Evolutionary conservation across 2,888 invertebrate species (phyloP), one percentile per base, ranked within the genome.

Genomic region (Leptopilina myrica): DNA sequence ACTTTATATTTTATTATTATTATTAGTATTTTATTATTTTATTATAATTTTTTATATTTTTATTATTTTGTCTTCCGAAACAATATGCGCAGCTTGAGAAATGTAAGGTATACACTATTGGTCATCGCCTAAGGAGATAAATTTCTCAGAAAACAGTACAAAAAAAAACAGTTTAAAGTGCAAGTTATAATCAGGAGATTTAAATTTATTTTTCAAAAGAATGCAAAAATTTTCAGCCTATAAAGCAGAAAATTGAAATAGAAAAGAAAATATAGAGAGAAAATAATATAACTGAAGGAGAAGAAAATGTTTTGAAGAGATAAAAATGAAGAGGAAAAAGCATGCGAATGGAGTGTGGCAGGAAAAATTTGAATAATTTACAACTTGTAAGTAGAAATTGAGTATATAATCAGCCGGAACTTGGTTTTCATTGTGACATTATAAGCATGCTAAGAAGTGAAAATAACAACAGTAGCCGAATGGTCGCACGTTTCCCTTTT

Each of bases 321-420:
- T 56, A 15, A 75, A 67, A 73, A 33, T 33, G 12, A 26, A 8
- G 73, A 40, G 73, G 53, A 73, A 33, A 33, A 56, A 56, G 59
- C 56, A 65, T 77, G 12, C 43, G 26, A 43, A 40, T 11, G 53
- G n/a, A 26, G 26, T 33, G 49, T 62, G 56, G 81, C 78, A 83
- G 76, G 80, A 80, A 73, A 20, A 53, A 73, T 78, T 84, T 79
- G 80, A 85, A 85, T 89, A 90, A 89, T 90, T 90, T 90, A 90
- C 85, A 86, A 81, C 88, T 86, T 81, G 86, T 87, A 87, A 89
- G 90, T 88, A 89, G 86, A 75, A 83, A 81, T 78, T 8, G 86
- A 89, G 86, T 84, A 79, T 2, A 33, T 86, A 88, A 90, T 87
- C 85, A 86, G 83, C 84, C 87, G 86, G 87, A 89, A 88, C 87